Conservation (phyloP, 2,888 invertebrate genomes). For the Lasioglossum villosulum region DNA sequence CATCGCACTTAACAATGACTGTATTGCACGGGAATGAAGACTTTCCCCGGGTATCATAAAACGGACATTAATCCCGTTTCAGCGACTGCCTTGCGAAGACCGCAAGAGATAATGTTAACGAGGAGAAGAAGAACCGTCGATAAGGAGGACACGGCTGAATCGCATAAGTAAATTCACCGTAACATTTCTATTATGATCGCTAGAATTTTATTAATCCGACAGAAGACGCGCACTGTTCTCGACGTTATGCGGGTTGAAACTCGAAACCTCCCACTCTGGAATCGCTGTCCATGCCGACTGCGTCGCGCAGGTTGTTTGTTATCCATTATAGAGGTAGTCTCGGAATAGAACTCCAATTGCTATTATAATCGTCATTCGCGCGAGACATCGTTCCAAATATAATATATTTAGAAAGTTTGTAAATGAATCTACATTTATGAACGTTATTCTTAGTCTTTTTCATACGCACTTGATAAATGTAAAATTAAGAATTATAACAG, state of each 20-base stretch:
- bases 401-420: too few species aligned
- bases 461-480: too few species aligned
- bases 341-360: too few species aligned
- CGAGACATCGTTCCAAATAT: too few species aligned
- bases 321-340: too few species aligned
- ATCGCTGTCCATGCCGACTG: not conserved
- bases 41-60: not conserved
- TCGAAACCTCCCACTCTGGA: not conserved
- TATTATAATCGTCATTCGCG: too few species aligned
- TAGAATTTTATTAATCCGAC: not conserved
- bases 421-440: too few species aligned
- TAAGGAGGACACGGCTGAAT: not conserved
- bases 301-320: not conserved
- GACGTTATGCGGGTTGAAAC: too few species aligned
- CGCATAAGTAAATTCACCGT: not conserved
- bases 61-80: not conserved
- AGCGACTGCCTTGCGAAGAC: not conserved
- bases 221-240: not conserved
- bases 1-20: constrained; percentile 4
- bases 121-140: not conserved
- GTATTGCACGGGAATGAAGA: not conserved
- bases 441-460: too few species aligned
- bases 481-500: too few species aligned
- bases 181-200: not conserved
- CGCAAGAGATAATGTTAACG: not conserved